Base-by-base conservation (phyloP, 30 jellyfish, hydroid and myxozoan species). In the Mastigias papua region DNA sequence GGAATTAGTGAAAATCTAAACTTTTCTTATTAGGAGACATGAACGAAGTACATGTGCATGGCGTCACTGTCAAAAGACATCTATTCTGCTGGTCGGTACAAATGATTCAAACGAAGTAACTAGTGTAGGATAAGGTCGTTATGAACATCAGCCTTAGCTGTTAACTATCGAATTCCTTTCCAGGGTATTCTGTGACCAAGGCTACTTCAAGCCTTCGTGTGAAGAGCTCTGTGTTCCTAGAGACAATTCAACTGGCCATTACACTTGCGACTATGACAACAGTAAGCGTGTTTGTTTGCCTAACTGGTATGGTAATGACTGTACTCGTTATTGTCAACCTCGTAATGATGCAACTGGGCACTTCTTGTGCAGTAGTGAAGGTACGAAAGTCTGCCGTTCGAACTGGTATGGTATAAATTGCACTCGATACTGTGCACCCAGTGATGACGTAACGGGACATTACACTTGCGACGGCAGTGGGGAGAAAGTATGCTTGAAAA, bases 371-470 rank as follows among this genome's bases (percentile, higher is more conserved):
- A 73, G 88, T 49, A 25, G 48, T 4, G 34, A 37, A 9, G 96
- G 96, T 7, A 61, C 22, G 0, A 90, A 71, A 60, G 31, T 60
- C 31, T 90, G 97, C 34, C 67, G 20, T 37, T 30, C 78, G 23
- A 60, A 28, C 72, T 89, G 97, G 97, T 89, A 64, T 64, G 92
- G 89, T 16, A n/a, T 9, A 13, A 49, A 73, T 60, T 89, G 97
- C 71, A 79, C 92, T 1, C 15, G 19, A 8, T 48, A 22, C 37
- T 86, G 95, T 66, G 69, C 29, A 4, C 35, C 89, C 1, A 23
- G 34, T 37, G 73, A 76, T 49, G 90, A 66, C 33, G 28, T 46
- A 9, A 29, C 37, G 25, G 96, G 91, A 4, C 96, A 88, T 69
- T 86, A 86, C 76, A 66, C 80, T 11, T 86, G 95, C 50, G 65